Percentiles rank a stretch among this genome's conserved stretches.
Conservation (phyloP, 2,797 vertebrate species). For the Cottoperca gobio region DNA sequence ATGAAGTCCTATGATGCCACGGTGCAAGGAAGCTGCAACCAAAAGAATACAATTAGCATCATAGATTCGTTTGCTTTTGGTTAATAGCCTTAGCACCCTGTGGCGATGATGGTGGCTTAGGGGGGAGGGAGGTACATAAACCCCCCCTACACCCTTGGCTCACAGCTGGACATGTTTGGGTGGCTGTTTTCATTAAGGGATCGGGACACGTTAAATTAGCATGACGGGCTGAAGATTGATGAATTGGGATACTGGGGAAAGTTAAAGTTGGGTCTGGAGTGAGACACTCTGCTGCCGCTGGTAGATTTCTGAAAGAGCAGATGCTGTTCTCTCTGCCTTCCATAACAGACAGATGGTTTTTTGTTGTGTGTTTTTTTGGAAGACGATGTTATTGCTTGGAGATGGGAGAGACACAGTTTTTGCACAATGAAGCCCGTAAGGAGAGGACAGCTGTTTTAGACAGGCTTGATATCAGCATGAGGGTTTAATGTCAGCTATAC, state of each 20-base stretch:
- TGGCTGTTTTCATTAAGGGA: slow-evolving; percentile 62
- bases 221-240: slow-evolving; percentile 66
- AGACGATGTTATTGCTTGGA: slow-evolving; percentile 27
- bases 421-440: slow-evolving; percentile 10
- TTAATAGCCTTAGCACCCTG: slow-evolving; percentile 60
- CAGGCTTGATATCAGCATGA: not conserved
- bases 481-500: not conserved
- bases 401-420: slow-evolving; percentile 27
- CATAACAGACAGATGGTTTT: slow-evolving; percentile 44
- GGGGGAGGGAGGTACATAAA: slow-evolving; percentile 19
- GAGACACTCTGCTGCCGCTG: slow-evolving; percentile 14
- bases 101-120: slow-evolving; percentile 28
- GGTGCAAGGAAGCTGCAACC: slow-evolving; percentile 13
- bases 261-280: slow-evolving; percentile 9
- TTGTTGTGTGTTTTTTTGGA: slow-evolving; percentile 20
- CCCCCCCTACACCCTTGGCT: slow-evolving; percentile 17
- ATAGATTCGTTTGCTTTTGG: slow-evolving; percentile 25
- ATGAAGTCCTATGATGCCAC: slow-evolving; percentile 13
- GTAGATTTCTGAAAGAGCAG: slow-evolving; percentile 41
- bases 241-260: slow-evolving; percentile 51
- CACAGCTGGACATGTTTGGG: slow-evolving; percentile 52
- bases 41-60: slow-evolving; percentile 56
- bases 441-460: not conserved
- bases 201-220: slow-evolving; percentile 54
- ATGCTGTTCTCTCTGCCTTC: slow-evolving; percentile 47